A percentile compares a stretch with the other conserved stretches of the same genome.
phyloP scores from a whole-genome alignment of 2,113 vertebrate genomes.

The Suricata suricatta region DNA sequence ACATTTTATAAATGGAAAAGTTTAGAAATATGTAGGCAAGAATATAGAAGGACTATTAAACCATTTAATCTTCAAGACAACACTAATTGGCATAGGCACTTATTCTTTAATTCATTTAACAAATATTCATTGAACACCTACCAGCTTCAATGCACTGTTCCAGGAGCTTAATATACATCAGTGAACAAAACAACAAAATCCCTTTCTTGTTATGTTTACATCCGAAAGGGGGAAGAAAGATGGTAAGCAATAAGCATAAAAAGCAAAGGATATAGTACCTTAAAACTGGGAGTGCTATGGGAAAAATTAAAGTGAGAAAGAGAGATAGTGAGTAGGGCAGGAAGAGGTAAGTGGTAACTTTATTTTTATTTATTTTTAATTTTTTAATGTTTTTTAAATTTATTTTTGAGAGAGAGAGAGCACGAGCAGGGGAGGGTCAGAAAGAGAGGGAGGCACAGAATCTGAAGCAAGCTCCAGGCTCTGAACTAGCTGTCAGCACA shows the following conservation, averaged over 20 bases:
- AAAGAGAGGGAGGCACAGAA: too few relatives aligned
- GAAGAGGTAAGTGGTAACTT: not conserved
- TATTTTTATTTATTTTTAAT: not conserved
- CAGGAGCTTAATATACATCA: not conserved
- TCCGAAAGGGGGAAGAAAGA: not conserved
- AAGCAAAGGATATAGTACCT: not conserved
- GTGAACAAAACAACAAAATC: conserved; percentile 1
- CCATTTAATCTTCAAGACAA: not conserved
- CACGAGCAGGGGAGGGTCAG: too few relatives aligned
- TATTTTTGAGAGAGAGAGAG: too few relatives aligned
- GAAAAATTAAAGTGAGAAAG: not conserved
- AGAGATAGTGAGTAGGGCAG: not conserved
- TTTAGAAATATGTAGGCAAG: not conserved
- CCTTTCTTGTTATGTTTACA: not conserved
- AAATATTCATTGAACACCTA: not conserved
- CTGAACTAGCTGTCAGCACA: too few relatives aligned
- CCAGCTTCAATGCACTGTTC: not conserved
- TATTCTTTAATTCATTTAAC: not conserved
- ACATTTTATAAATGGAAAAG: not conserved
- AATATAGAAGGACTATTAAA: not conserved
- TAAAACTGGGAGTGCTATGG: not conserved
- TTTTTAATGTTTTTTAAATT: too few relatives aligned
- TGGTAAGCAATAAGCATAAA: not conserved
- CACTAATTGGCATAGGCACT: not conserved
- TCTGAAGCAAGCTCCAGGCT: too few relatives aligned